A percentile compares a stretch with the other conserved stretches of the same genome.
phyloP scores from a whole-genome alignment of 2,797 vertebrate species.

The Lemur catta region DNA sequence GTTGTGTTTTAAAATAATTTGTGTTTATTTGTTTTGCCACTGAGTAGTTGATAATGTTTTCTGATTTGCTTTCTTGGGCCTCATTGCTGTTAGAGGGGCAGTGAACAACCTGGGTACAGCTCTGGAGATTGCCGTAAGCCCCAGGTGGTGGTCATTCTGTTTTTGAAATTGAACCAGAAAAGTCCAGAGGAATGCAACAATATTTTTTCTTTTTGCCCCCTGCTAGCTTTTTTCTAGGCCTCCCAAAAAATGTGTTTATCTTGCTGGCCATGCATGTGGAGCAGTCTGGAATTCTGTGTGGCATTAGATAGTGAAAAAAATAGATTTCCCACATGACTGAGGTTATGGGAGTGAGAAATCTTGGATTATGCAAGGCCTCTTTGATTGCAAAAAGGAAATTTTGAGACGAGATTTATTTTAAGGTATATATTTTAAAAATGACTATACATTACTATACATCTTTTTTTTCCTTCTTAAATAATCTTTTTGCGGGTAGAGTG shows the following conservation, averaged over 20 bases:
- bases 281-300: conserved; percentile 45
- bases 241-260: conserved; percentile 48
- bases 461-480: neutral
- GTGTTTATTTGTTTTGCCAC: neutral
- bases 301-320: conserved; percentile 53
- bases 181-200: conserved; percentile 48
- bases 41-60: neutral
- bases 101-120: neutral
- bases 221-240: conserved; percentile 14
- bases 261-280: conserved; percentile 60
- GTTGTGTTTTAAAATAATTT: conserved; percentile 8
- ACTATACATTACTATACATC: neutral
- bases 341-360: conserved; percentile 53
- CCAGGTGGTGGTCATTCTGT: conserved; percentile 4
- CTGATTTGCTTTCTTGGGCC: neutral
- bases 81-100: neutral
- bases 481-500: neutral
- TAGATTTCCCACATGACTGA: conserved; percentile 17
- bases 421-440: conserved; percentile 7
- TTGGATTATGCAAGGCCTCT: conserved; percentile 5
- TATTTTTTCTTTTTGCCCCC: conserved; percentile 45
- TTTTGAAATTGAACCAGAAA: conserved; percentile 57
- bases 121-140: neutral
- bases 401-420: conserved; percentile 38
- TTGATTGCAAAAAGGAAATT: conserved; percentile 37